Percentiles rank a stretch among this genome's conserved stretches.
Conservation (phyloP, 2,888 invertebrate species). For the Taenaris catops region DNA sequence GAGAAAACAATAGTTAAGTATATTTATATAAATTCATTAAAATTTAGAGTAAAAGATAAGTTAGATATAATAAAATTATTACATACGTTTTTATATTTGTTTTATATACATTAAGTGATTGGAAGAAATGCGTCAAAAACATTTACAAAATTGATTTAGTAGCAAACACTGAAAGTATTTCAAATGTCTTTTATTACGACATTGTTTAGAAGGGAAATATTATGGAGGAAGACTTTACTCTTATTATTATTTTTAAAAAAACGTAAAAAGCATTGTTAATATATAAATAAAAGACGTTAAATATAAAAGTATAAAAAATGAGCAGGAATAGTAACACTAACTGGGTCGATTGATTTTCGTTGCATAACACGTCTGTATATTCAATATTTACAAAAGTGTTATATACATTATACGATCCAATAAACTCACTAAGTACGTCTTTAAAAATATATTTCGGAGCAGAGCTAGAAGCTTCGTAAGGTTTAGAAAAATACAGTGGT, state of each 20-base stretch:
- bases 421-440: slow-evolving; percentile 29
- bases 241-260: too few species aligned
- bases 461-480: slow-evolving; percentile 51
- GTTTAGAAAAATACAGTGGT: slow-evolving; percentile 75
- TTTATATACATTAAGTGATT: slow-evolving; percentile 31
- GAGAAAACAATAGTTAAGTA: not conserved
- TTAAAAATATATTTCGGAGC: slow-evolving; percentile 40
- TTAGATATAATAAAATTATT: not conserved
- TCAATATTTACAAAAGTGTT: slow-evolving; percentile 45
- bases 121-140: slow-evolving; percentile 23
- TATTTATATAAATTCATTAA: not conserved
- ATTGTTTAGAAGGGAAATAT: slow-evolving; percentile 17
- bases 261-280: slow-evolving; percentile 33
- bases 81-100: too few species aligned
- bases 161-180: slow-evolving; percentile 17
- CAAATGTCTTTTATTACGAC: slow-evolving; percentile 15
- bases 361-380: slow-evolving; percentile 37
- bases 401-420: slow-evolving; percentile 31
- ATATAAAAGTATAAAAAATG: slow-evolving; percentile 76
- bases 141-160: slow-evolving; percentile 13
- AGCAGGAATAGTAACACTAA: slow-evolving; percentile 43
- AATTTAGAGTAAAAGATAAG: not conserved
- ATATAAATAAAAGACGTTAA: slow-evolving; percentile 29
- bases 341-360: slow-evolving; percentile 37
- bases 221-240: slow-evolving; percentile 69